Conservation (phyloP, 92 coral and sea anemone species). For the Phenganax stokvisi region DNA sequence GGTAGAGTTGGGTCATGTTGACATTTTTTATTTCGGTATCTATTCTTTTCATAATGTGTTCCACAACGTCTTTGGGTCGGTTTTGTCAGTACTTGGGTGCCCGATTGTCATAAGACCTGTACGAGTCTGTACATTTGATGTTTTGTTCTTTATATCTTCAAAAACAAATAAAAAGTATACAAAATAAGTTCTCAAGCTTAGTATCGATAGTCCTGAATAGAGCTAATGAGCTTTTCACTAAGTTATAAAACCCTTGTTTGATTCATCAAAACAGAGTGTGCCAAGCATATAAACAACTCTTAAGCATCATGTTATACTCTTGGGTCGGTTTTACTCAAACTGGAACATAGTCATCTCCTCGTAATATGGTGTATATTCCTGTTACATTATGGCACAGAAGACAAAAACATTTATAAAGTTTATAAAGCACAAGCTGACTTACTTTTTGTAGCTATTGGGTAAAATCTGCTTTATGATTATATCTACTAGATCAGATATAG, state of each 20-base stretch:
- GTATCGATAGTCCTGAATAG: not conserved
- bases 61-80: slow-evolving; percentile 25
- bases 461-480: slow-evolving; percentile 20
- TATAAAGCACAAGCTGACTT: not conserved
- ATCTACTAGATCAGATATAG: slow-evolving; percentile 20
- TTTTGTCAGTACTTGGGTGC: slow-evolving; percentile 16
- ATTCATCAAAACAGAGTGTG: too few relatives aligned
- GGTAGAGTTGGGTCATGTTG: not conserved
- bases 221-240: too few relatives aligned
- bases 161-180: not conserved
- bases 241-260: too few relatives aligned
- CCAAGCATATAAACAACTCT: too few relatives aligned
- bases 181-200: not conserved
- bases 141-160: slow-evolving; percentile 35
- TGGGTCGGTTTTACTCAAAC: too few relatives aligned
- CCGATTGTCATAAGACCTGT: slow-evolving; percentile 28
- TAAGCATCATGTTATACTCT: too few relatives aligned
- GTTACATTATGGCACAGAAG: too few relatives aligned
- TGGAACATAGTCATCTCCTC: too few relatives aligned
- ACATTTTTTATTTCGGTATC: not conserved
- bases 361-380: too few relatives aligned
- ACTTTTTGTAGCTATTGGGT: slow-evolving; percentile 35
- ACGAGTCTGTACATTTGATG: slow-evolving; percentile 21
- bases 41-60: slow-evolving; percentile 21
- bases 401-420: too few relatives aligned